These are phyloP conservation scores for Crepidodera aurea DNA, from an alignment of 2,888 invertebrate species.

Conservation along the genomic window DNA sequence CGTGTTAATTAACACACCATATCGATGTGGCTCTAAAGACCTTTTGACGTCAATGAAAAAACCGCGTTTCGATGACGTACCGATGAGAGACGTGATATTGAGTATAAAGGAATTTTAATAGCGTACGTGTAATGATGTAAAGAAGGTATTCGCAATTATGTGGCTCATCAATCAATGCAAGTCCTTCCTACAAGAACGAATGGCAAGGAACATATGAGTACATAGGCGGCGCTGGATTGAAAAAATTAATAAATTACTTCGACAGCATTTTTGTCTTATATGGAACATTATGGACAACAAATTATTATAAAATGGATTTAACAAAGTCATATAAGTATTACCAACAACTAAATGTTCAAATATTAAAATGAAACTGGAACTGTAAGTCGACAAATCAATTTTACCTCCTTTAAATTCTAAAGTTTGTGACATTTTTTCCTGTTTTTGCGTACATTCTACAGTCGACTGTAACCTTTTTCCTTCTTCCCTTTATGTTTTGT, in stretches of 20 bases:
- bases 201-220: not conserved
- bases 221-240: not conserved
- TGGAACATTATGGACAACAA: no score
- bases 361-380: no score
- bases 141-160: constrained; percentile 42
- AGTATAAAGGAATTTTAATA: constrained; percentile 38
- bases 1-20: constrained; percentile 14
- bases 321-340: no score
- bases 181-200: constrained; percentile 17
- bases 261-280: not conserved
- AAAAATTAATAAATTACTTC: no score
- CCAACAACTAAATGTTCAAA: no score
- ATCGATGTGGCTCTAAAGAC: constrained; percentile 8
- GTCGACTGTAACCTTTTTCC: no score
- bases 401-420: no score
- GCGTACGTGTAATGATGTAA: constrained; percentile 38
- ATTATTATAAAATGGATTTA: no score
- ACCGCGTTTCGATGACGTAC: constrained; percentile 10
- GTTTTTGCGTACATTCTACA: no score
- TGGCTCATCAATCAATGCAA: constrained; percentile 38
- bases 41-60: constrained; percentile 7
- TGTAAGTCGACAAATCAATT: no score
- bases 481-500: no score
- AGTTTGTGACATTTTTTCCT: no score
- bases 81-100: constrained; percentile 26